A percentile compares a stretch with the other conserved stretches of the same genome.
These are phyloP conservation scores for Stigmatopora nigra DNA, from an alignment of 2,113 vertebrate species.

Conservation along the genomic window DNA sequence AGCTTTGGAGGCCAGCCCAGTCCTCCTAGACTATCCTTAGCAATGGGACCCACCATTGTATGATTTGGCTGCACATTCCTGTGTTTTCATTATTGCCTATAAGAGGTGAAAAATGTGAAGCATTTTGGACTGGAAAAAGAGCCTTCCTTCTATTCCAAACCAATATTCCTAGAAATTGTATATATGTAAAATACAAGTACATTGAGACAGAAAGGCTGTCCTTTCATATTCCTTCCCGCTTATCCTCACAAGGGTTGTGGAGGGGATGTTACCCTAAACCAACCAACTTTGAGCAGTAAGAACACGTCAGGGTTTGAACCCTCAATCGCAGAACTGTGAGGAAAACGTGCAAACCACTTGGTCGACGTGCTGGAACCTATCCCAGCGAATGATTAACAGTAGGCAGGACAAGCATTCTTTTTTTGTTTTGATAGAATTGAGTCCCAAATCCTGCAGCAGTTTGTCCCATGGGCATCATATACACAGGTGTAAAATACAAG, in stretches of 20 bases:
- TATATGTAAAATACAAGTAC: constrained; percentile 38
- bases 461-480: constrained; percentile 8
- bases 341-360: too few relatives aligned
- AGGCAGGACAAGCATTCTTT: too few relatives aligned
- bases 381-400: too few relatives aligned
- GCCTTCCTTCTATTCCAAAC: constrained; percentile 21
- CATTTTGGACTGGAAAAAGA: constrained; percentile 52
- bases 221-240: neutral
- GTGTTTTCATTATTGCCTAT: constrained; percentile 72
- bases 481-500: constrained; percentile 36
- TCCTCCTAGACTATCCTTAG: constrained; percentile 72
- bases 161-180: constrained; percentile 39
- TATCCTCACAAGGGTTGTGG: too few relatives aligned
- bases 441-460: neutral
- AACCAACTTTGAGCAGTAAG: too few relatives aligned
- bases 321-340: too few relatives aligned
- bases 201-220: neutral
- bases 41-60: constrained; percentile 73
- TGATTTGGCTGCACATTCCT: constrained; percentile 70
- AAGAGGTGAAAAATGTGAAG: constrained; percentile 58
- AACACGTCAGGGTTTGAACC: too few relatives aligned
- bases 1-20: constrained; percentile 72
- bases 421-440: neutral
- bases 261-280: too few relatives aligned
- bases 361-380: too few relatives aligned